Evolutionary conservation across 2,113 vertebrate genomes (phyloP), one percentile per base, ranked within the genome.

Genomic region (Campylorhamphus procurvoides): DNA sequence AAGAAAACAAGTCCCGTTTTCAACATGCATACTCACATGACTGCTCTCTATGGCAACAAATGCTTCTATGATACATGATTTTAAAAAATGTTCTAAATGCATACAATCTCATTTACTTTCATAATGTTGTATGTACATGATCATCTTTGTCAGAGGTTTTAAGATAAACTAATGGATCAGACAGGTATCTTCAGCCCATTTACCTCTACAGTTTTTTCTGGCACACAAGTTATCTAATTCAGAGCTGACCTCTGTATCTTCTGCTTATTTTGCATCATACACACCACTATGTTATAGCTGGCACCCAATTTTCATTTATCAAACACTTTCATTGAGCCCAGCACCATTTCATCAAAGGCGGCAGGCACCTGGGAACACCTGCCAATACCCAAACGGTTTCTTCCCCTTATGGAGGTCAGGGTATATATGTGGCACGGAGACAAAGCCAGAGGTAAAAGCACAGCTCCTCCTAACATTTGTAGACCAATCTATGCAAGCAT

Each of bases 1-100:
- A 90, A 49, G 44, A 91, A 93, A 84, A 84, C n/a, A 77, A 91
- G 79, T n/a, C 44, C 66, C 56, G 62, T 72, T 91, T 95, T 85
- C 69, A 88, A 76, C 14, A 29, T 24, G 31, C 72, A 77, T 44
- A 66, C 56, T 67, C 63, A 37, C 14, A 31, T 37, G 31, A 72
- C 52, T 71, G 59, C 33, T 87, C 68, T 74, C 76, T 90, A 64
- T 72, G 69, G 80, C 73, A 92, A 95, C 52, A 92, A 63, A 90
- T 6, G 25, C 56, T 80, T 76, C 55, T 6, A 62, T 14, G 60
- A 75, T 14, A 78, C 6, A 52, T 31, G n/a, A 89, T 75, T 87
- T 62, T 1, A 7, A 24, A 47, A 93, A 74, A 83, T 28, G 46
- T 47, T 86, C 68, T 47, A 90, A 74, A 78, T 29, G 52, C 68